Percentiles rank a stretch among this genome's conserved stretches.
phyloP scores from a whole-genome alignment of 1,140 invertebrate species.

The Diorhabda elongata region DNA sequence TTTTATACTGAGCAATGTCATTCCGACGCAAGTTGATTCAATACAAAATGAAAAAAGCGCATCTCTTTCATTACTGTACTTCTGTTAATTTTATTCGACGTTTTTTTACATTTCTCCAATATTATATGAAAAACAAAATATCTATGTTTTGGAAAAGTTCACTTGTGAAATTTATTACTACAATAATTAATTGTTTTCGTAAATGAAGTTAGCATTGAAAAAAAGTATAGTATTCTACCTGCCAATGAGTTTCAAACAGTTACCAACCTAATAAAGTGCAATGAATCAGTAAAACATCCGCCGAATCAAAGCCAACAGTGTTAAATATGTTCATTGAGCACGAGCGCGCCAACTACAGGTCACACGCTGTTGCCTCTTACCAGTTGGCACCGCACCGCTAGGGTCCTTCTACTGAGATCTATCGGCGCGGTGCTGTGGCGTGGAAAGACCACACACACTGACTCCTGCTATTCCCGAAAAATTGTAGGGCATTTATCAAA shows the following conservation, averaged over 20 bases:
- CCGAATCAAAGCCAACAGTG: constrained; percentile 37
- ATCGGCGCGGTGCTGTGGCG: constrained; percentile 21
- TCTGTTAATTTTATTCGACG: no score
- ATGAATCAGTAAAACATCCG: constrained; percentile 37
- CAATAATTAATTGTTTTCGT: no score
- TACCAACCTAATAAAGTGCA: constrained; percentile 30
- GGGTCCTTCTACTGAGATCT: constrained; percentile 20
- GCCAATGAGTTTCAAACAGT: neutral
- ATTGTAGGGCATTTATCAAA: constrained; percentile 1
- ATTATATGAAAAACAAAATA: no score
- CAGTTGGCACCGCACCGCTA: constrained; percentile 4
- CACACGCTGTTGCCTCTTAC: constrained; percentile 21
- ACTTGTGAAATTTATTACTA: no score
- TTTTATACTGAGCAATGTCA: no score
- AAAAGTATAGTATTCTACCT: neutral
- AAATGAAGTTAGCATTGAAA: no score
- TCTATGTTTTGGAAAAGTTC: no score
- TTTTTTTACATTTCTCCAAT: no score
- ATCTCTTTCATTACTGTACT: no score
- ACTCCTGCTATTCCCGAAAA: constrained; percentile 6
- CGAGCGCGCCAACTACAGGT: constrained; percentile 31
- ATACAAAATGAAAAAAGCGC: no score
- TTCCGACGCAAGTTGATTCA: no score
- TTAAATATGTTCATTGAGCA: constrained; percentile 39
- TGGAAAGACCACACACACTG: constrained; percentile 35